A percentile compares a stretch with the other conserved stretches of the same genome.
Conservation (phyloP, 1,140 invertebrate species). For the Magallana angulata region DNA sequence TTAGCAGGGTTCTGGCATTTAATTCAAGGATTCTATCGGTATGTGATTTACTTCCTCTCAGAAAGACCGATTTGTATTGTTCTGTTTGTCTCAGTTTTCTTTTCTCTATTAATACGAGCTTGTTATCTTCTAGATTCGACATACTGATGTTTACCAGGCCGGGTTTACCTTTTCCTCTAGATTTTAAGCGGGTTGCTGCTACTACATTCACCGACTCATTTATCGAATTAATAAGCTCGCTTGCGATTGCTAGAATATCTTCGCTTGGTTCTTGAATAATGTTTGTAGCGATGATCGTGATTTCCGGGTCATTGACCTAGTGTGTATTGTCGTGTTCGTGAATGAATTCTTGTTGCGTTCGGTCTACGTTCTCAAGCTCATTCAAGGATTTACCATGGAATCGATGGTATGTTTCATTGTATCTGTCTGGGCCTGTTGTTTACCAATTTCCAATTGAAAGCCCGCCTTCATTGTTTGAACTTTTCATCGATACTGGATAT, state of each 20-base stretch:
- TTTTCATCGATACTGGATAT: slow-evolving; percentile 38
- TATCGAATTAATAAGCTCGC: not conserved
- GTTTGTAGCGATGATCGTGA: slow-evolving; percentile 28
- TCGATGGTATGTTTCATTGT: not conserved
- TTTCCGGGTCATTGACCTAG: not conserved
- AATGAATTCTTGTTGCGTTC: not conserved
- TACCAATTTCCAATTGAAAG: slow-evolving; percentile 32
- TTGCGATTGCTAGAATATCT: not conserved
- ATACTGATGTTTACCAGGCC: not conserved
- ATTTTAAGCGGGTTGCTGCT: not conserved
- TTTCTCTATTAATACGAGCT: not conserved
- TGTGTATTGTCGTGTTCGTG: not conserved
- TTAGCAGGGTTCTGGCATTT: not conserved
- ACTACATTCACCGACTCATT: not conserved
- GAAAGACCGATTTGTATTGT: not conserved
- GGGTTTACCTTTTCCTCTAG: slow-evolving; percentile 21
- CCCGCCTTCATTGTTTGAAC: slow-evolving; percentile 26
- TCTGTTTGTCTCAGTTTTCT: not conserved
- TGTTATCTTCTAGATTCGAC: not conserved
- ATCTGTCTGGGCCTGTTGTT: not conserved
- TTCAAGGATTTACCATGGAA: not conserved
- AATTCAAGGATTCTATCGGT: not conserved
- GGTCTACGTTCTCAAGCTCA: not conserved
- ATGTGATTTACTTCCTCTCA: not conserved
- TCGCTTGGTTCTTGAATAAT: not conserved